Percentiles rank a stretch among this genome's conserved stretches.
These are phyloP conservation scores for Astropecten irregularis DNA, from an alignment of 53 echinoderm and acorn worm genomes.

Conservation along the genomic window DNA sequence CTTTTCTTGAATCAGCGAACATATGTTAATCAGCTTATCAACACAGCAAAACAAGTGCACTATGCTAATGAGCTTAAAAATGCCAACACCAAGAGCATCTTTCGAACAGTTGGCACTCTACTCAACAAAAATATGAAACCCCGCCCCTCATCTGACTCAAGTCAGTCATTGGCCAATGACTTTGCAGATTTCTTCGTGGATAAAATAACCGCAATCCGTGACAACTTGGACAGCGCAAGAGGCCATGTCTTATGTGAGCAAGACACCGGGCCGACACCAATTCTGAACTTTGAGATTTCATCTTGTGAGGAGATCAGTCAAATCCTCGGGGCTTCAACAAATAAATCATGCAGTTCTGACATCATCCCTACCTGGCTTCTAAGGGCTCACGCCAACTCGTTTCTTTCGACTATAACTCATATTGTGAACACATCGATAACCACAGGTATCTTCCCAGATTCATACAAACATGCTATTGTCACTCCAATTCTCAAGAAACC, in stretches of 20 bases:
- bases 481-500: slow-evolving; percentile 58
- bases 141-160: slow-evolving; percentile 48
- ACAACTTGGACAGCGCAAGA: neutral
- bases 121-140: slow-evolving; percentile 49
- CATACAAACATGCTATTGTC: slow-evolving; percentile 48
- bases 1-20: slow-evolving; percentile 7
- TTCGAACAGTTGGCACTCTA: slow-evolving; percentile 36
- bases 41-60: slow-evolving; percentile 32
- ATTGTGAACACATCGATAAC: slow-evolving; percentile 42
- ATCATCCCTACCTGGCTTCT: slow-evolving; percentile 54
- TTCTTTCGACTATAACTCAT: slow-evolving; percentile 53
- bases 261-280: neutral
- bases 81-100: slow-evolving; percentile 53
- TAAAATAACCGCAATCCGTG: slow-evolving; percentile 31
- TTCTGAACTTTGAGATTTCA: neutral
- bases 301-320: neutral
- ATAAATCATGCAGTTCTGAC: slow-evolving; percentile 45
- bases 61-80: slow-evolving; percentile 11
- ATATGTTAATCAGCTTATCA: slow-evolving; percentile 19
- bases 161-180: slow-evolving; percentile 43
- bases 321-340: slow-evolving; percentile 17
- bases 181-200: slow-evolving; percentile 45
- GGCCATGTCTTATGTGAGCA: neutral
- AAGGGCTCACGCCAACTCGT: slow-evolving; percentile 16
- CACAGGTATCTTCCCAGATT: slow-evolving; percentile 38